A percentile compares a stretch with the other conserved stretches of the same genome.
Evolutionary conservation across 2,797 vertebrate genomes (phyloP).

Genomic region (Australoheros facetus): DNA sequence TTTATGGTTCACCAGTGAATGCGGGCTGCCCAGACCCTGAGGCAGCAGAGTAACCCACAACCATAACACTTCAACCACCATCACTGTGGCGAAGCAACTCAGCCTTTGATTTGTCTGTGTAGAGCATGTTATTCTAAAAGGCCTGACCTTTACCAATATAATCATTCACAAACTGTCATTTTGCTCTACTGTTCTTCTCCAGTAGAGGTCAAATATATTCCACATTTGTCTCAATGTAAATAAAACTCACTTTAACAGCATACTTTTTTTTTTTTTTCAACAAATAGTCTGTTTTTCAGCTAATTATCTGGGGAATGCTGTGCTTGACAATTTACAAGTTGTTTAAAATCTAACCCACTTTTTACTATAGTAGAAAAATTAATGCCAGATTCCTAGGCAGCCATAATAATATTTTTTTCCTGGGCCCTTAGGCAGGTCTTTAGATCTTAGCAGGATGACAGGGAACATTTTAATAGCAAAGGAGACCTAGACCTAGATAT

Average conservation of each 20-base stretch:
- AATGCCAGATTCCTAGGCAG: neutral
- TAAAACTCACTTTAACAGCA: neutral
- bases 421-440: neutral
- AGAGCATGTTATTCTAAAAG: neutral
- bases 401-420: neutral
- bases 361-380: fast-evolving
- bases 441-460: neutral
- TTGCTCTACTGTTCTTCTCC: neutral
- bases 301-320: neutral
- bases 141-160: neutral
- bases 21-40: neutral
- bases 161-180: neutral
- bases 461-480: neutral
- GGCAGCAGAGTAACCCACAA: neutral
- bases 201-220: neutral
- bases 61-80: neutral
- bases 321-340: neutral
- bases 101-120: neutral
- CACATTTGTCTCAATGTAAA: neutral
- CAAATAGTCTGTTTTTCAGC: neutral
- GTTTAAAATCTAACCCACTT: neutral
- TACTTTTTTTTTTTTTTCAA: neutral
- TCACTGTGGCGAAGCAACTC: neutral
- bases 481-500: neutral
- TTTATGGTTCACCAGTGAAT: neutral